A percentile compares a stretch with the other conserved stretches of the same genome.
These are phyloP conservation scores for Cosmopolites sordidus DNA, from an alignment of 2,888 invertebrate species.

Conservation along the genomic window DNA sequence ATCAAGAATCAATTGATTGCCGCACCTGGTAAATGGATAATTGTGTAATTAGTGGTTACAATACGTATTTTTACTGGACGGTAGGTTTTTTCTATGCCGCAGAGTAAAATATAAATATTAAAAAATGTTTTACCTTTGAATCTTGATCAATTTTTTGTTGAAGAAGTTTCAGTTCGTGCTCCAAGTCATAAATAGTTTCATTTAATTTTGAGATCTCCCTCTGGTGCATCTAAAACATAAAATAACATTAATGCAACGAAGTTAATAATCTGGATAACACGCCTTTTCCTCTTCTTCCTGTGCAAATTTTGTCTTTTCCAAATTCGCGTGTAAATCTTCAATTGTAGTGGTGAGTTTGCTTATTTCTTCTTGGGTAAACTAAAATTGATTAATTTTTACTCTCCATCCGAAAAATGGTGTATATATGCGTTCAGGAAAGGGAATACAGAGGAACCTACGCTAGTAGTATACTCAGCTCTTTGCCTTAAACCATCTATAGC, in stretches of 20 bases:
- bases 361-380: constrained; percentile 33
- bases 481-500: constrained; percentile 27
- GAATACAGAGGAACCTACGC: constrained; percentile 27
- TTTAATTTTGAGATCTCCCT: constrained; percentile 33
- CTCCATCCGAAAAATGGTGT: not conserved
- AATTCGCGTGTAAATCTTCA: constrained; percentile 30
- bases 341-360: constrained; percentile 31
- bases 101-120: no score
- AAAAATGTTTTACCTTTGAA: constrained; percentile 27
- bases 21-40: no score
- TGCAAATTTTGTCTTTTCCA: constrained; percentile 27
- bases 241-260: not conserved
- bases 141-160: constrained; percentile 19
- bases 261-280: not conserved
- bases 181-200: constrained; percentile 31
- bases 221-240: constrained; percentile 26
- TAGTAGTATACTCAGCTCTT: constrained; percentile 24
- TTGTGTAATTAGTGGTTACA: no score
- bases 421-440: not conserved
- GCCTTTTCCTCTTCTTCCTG: constrained; percentile 34
- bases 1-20: no score
- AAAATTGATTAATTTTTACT: constrained; percentile 1
- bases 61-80: no score
- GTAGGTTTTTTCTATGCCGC: no score
- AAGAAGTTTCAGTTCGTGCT: constrained; percentile 28